Percentiles rank a stretch among this genome's conserved stretches.
Evolutionary conservation across 1,140 invertebrate species (phyloP).

Genomic region (Drosophila lowei): DNA sequence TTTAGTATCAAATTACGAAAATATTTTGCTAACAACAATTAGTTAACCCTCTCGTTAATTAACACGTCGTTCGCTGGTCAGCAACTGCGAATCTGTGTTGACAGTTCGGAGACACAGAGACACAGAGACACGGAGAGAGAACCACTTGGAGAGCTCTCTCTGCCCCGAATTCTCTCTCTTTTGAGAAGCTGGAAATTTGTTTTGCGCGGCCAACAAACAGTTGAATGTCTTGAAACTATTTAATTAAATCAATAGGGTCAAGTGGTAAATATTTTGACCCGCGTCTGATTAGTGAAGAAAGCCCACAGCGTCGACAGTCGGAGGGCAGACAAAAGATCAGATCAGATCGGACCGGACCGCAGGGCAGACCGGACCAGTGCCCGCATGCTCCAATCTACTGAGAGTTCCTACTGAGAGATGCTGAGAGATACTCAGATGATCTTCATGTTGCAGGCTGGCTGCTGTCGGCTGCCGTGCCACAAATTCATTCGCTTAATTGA

Average conservation of each 20-base stretch:
- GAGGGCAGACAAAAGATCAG: conserved; percentile 48
- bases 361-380: conserved; percentile 18
- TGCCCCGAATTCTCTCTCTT: conserved; percentile 8
- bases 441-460: conserved; percentile 16
- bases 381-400: conserved; percentile 31
- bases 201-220: conserved; percentile 73
- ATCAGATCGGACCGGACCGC: conserved; percentile 29
- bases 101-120: conserved; percentile 49
- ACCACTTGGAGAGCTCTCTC: not conserved
- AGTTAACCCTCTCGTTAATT: conserved; percentile 83
- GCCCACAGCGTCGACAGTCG: not conserved
- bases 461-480: conserved; percentile 60
- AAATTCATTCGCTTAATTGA: conserved; percentile 83
- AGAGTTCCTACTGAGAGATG: not conserved
- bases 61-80: conserved; percentile 79
- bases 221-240: conserved; percentile 82
- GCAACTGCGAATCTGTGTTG: conserved; percentile 77
- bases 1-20: conserved; percentile 83
- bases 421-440: conserved; percentile 22
- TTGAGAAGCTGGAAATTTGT: conserved; percentile 15
- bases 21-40: conserved; percentile 83
- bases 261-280: conserved; percentile 83
- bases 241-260: conserved; percentile 83
- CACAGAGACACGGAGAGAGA: conserved; percentile 8
- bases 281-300: conserved; percentile 79